Percentiles rank a stretch among this genome's conserved stretches.
Evolutionary conservation across 1,140 invertebrate species (phyloP).

Genomic region (Contarinia nasturtii): DNA sequence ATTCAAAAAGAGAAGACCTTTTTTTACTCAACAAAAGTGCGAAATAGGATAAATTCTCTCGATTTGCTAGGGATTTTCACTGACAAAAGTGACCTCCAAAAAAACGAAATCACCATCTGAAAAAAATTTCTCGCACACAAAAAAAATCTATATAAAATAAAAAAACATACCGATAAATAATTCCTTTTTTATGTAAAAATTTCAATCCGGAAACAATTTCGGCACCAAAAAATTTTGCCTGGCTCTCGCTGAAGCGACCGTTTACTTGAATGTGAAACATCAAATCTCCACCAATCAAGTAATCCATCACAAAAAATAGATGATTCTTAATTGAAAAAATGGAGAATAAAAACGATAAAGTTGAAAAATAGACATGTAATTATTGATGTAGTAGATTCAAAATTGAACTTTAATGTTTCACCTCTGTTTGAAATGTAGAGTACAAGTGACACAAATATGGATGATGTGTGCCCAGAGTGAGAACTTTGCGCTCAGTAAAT

Average conservation of each 20-base stretch:
- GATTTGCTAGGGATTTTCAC: too few species aligned
- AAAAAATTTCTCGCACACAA: neutral
- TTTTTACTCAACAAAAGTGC: too few species aligned
- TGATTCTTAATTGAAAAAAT: conserved; percentile 47
- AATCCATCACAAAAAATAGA: conserved; percentile 99
- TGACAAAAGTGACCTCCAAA: too few species aligned
- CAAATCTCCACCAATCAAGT: conserved; percentile 96
- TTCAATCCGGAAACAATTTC: conserved; percentile 91
- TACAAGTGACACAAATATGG: conserved; percentile 95
- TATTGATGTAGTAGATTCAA: too few species aligned
- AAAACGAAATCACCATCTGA: neutral
- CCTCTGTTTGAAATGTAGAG: conserved; percentile 95
- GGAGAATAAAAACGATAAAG: too few species aligned
- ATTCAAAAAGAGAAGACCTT: too few species aligned
- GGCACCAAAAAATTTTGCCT: conserved; percentile 86
- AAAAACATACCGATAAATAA: conserved; percentile 60
- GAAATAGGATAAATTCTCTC: too few species aligned
- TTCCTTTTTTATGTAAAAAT: conserved; percentile 86
- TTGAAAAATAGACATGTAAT: too few species aligned
- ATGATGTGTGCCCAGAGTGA: conserved; percentile 90
- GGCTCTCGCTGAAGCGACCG: conserved; percentile 73
- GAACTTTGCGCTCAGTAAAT: conserved; percentile 88
- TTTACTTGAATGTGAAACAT: conserved; percentile 99
- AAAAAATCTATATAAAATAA: neutral
- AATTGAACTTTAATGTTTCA: conserved; percentile 18